Conservation (phyloP, 2,797 vertebrate species). For the Meda fulgida region DNA sequence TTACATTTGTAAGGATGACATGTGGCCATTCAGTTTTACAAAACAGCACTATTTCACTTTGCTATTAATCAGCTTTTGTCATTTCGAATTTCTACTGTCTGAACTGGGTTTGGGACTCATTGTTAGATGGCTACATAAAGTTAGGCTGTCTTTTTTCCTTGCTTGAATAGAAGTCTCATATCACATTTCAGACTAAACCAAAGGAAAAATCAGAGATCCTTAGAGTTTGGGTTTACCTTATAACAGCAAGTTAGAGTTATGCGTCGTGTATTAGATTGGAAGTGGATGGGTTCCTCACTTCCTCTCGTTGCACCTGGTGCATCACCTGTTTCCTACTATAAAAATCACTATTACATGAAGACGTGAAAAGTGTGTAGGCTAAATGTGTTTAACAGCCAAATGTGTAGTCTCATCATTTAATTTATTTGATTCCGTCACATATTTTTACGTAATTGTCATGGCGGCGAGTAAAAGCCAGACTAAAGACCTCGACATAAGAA, state of each 20-base stretch:
- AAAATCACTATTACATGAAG: not conserved
- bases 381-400: not conserved
- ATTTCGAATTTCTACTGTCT: not conserved
- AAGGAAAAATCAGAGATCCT: not conserved
- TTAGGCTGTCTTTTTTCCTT: not conserved
- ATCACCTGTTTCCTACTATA: slow-evolving; percentile 1
- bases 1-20: not conserved
- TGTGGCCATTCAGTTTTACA: not conserved
- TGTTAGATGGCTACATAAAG: not conserved
- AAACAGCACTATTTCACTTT: not conserved
- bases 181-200: not conserved
- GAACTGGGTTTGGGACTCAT: not conserved
- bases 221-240: not conserved
- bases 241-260: not conserved
- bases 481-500: not conserved
- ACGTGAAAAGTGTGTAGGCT: not conserved
- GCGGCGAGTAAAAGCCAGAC: not conserved
- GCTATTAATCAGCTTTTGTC: not conserved
- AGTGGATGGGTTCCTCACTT: not conserved
- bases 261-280: not conserved
- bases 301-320: not conserved
- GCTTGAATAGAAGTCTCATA: not conserved
- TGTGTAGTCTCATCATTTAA: not conserved
- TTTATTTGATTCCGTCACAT: not conserved
- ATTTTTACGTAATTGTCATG: not conserved